These are phyloP conservation scores for Heliconius charithonia DNA, from an alignment of 2,888 invertebrate genomes.

Conservation along the genomic window DNA sequence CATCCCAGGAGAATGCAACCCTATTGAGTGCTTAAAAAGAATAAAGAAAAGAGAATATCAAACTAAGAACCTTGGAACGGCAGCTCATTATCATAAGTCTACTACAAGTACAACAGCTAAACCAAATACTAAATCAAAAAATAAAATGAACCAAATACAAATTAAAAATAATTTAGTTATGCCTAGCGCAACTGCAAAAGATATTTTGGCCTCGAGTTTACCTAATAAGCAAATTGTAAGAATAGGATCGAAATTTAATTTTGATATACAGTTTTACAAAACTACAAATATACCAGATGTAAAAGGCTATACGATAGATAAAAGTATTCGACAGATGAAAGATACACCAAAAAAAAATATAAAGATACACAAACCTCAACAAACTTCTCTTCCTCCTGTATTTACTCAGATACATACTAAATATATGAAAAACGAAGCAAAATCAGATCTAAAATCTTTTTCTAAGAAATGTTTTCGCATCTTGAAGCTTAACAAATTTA, in stretches of 20 bases:
- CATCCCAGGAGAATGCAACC: slow-evolving; percentile 46
- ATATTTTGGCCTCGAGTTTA: background rate
- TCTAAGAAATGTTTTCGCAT: slow-evolving; percentile 30
- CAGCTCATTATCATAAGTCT: slow-evolving; percentile 1
- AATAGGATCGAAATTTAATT: slow-evolving; percentile 50
- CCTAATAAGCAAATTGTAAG: slow-evolving; percentile 45
- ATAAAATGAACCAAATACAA: slow-evolving; percentile 10
- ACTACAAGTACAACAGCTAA: slow-evolving; percentile 23
- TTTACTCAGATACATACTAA: background rate
- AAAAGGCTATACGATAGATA: background rate
- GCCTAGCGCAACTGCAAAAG: background rate
- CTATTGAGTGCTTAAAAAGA: slow-evolving; percentile 52
- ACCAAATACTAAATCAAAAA: slow-evolving; percentile 17
- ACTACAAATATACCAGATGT: slow-evolving; percentile 27
- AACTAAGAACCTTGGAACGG: background rate
- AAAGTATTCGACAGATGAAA: background rate
- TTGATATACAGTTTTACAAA: slow-evolving; percentile 51
- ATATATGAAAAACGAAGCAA: background rate
- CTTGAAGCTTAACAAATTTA: slow-evolving; percentile 28
- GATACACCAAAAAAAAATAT: background rate
- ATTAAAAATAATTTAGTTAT: background rate
- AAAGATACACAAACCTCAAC: background rate
- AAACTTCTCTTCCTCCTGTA: background rate
- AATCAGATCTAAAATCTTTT: slow-evolving; percentile 2
- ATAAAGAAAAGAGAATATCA: slow-evolving; percentile 49